Percentiles rank a stretch among this genome's conserved stretches.
phyloP scores from a whole-genome alignment of 2,888 invertebrate genomes.

The Thymelicus lineola region DNA sequence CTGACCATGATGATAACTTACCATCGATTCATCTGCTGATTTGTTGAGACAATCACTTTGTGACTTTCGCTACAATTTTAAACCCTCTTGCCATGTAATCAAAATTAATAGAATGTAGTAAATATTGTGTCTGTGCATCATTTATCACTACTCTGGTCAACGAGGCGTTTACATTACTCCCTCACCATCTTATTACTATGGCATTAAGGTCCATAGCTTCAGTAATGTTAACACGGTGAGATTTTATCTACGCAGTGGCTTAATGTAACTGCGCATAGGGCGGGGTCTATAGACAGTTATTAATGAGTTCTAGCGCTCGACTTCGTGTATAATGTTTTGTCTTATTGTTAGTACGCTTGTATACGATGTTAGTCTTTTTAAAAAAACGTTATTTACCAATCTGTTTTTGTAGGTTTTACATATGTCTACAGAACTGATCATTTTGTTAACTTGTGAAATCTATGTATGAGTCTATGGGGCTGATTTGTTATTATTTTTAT shows the following conservation, averaged over 20 bases:
- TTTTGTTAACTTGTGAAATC: too few relatives aligned
- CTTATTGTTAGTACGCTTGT: background rate
- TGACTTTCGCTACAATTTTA: too few relatives aligned
- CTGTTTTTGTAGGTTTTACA: too few relatives aligned
- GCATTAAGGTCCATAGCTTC: slow-evolving; percentile 46
- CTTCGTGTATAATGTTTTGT: slow-evolving; percentile 19
- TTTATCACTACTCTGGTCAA: slow-evolving; percentile 46
- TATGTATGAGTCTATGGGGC: too few relatives aligned
- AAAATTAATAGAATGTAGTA: background rate
- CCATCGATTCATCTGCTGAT: too few relatives aligned
- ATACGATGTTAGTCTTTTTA: background rate
- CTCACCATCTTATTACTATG: slow-evolving; percentile 42
- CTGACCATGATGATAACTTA: too few relatives aligned
- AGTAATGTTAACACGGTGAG: slow-evolving; percentile 39
- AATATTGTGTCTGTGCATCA: slow-evolving; percentile 30
- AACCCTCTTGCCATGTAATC: too few relatives aligned
- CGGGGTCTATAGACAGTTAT: slow-evolving; percentile 72
- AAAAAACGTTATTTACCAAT: too few relatives aligned
- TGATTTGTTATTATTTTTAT: too few relatives aligned
- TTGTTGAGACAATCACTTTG: too few relatives aligned
- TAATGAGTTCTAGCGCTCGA: slow-evolving; percentile 67
- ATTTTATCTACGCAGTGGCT: slow-evolving; percentile 45
- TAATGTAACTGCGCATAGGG: slow-evolving; percentile 73
- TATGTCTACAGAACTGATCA: too few relatives aligned
- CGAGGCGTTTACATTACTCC: slow-evolving; percentile 43